Evolutionary conservation across 2,113 vertebrate genomes (phyloP).

Genomic region (Ctenodactylus gundi): DNA sequence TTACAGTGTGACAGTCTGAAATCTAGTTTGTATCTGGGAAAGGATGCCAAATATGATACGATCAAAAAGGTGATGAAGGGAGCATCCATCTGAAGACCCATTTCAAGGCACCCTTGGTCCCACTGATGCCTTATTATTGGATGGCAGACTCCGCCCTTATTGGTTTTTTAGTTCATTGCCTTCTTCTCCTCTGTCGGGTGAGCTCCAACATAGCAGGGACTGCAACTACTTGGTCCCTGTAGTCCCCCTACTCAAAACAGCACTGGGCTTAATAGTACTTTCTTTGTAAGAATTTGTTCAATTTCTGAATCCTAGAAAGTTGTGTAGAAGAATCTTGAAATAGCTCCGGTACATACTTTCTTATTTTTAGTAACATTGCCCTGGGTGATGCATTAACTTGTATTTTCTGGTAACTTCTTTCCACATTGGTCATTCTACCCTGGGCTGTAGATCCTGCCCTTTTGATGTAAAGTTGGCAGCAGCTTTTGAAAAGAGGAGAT

Average conservation of each 20-base stretch:
- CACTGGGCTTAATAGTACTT: background rate
- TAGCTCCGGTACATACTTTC: background rate
- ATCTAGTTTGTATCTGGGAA: background rate
- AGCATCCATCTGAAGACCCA: too few species aligned
- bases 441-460: background rate
- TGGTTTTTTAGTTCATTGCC: background rate
- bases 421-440: conserved; percentile 2
- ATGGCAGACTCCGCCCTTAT: background rate
- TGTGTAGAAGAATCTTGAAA: background rate
- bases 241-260: background rate
- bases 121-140: too few species aligned
- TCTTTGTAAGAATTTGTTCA: background rate
- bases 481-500: conserved; percentile 19
- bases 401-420: conserved; percentile 37
- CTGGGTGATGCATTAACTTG: background rate
- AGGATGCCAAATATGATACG: background rate
- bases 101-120: background rate
- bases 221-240: background rate
- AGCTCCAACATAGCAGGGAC: background rate
- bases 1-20: background rate
- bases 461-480: background rate
- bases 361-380: conserved; percentile 51
- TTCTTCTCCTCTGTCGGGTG: background rate
- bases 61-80: background rate
- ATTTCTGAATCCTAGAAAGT: background rate